These are phyloP conservation scores for Rhimphoctona megacephalus DNA, from an alignment of 2,888 invertebrate species.

Conservation along the genomic window DNA sequence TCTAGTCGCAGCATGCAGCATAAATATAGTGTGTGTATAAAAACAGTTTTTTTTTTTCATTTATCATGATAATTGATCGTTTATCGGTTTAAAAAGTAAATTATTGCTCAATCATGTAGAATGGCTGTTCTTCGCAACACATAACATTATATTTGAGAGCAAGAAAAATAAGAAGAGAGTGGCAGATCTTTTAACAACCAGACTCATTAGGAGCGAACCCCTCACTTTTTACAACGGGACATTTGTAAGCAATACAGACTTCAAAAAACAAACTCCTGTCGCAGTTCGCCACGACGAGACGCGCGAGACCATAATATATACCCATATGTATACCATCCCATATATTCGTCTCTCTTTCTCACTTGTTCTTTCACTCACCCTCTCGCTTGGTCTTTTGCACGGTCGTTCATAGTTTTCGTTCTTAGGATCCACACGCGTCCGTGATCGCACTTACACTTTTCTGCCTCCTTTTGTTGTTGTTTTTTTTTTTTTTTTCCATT, in stretches of 20 bases:
- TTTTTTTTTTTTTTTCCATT: conserved; percentile 39
- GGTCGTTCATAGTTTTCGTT: conserved; percentile 53
- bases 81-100: background rate
- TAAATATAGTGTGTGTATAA: background rate
- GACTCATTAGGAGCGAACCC: conserved; percentile 83
- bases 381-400: conserved; percentile 72
- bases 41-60: background rate
- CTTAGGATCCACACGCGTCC: conserved; percentile 45
- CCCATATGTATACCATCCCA: conserved; percentile 12
- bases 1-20: background rate
- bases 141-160: conserved; percentile 50
- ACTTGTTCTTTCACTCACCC: conserved; percentile 52
- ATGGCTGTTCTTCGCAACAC: background rate
- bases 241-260: conserved; percentile 85
- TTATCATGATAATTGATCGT: background rate
- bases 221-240: conserved; percentile 83
- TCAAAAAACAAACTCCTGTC: conserved; percentile 80
- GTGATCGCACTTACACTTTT: conserved; percentile 47
- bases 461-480: background rate
- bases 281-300: conserved; percentile 65
- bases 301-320: conserved; percentile 22
- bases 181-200: conserved; percentile 83
- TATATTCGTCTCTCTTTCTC: background rate
- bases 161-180: conserved; percentile 55
- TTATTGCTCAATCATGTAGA: conserved; percentile 10